Evolutionary conservation across 2,888 invertebrate species (phyloP), one percentile per base, ranked within the genome.

Genomic region (Agonopterix subpropinquella): DNA sequence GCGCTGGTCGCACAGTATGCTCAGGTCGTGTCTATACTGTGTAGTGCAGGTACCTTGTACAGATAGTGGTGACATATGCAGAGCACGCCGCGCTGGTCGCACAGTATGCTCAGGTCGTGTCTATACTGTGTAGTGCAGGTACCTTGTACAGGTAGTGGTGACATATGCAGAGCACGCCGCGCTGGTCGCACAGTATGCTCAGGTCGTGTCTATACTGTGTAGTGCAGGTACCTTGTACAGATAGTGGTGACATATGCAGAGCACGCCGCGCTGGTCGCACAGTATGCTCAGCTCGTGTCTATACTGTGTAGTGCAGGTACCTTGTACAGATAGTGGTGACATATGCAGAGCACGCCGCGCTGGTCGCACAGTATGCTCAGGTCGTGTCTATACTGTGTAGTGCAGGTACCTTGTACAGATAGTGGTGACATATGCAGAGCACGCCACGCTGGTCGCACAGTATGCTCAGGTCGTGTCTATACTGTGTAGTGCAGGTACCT

Each of bases 111-210:
- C 39, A 96, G 84, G 82, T 96, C 95, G 45, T n/a, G n/a, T n/a
- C n/a, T n/a, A n/a, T n/a, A n/a, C n/a, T n/a, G n/a, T n/a, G n/a
- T n/a, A n/a, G n/a, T n/a, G n/a, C n/a, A n/a, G n/a, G n/a, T n/a
- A 93, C 93, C 77, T 95, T 94, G 69, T 95, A 96, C 2, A 96
- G 81, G 66, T 96, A 96, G 73, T 96, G 94, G 76, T 96, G 95
- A 62, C 95, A 95, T 50, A 88, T 79, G 55, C 82, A 83, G 36
- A 96, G 91, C 72, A 94, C 89, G 49, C 96, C 96, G 8, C 88
- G 79, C 45, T 92, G 91, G 68, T 95, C 93, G 42, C 94, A 93
- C 45, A 95, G 89, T 36, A 96, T 95, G 60, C 93, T 92, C 39
- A 96, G 84, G 82, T 96, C 95, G 45, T n/a, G n/a, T n/a, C n/a